Evolutionary conservation across 2,888 invertebrate species (phyloP).

Genomic region (Drosophila cognata): DNA sequence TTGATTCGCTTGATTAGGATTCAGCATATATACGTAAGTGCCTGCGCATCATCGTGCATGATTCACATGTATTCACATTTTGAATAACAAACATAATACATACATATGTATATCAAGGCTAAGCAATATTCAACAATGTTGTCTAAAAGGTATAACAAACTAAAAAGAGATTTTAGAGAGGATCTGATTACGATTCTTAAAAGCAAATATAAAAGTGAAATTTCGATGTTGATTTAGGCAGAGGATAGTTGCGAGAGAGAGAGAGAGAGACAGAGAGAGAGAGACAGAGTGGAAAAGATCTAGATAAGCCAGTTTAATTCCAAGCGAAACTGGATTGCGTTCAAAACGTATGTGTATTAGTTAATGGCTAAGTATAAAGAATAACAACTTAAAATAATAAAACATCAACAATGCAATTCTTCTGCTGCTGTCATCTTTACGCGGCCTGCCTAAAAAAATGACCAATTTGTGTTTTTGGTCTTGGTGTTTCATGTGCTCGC

Average conservation of each 20-base stretch:
- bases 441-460: constrained; percentile 19
- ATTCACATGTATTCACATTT: constrained; percentile 10
- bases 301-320: constrained; percentile 18
- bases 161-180: constrained; percentile 33
- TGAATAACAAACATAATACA: constrained; percentile 25
- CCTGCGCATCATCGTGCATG: background rate
- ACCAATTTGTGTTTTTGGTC: background rate
- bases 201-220: constrained; percentile 1
- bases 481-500: background rate
- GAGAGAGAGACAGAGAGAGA: background rate
- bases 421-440: constrained; percentile 25
- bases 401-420: constrained; percentile 46
- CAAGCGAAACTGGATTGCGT: constrained; percentile 36
- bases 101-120: constrained; percentile 45
- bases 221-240: background rate
- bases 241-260: background rate
- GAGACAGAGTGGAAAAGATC: background rate
- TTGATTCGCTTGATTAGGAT: constrained; percentile 35
- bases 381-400: constrained; percentile 58
- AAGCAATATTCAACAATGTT: constrained; percentile 74
- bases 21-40: constrained; percentile 22
- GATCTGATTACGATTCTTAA: constrained; percentile 5
- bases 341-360: constrained; percentile 42
- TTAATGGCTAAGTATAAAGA: constrained; percentile 18
- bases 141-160: constrained; percentile 57